Base-by-base conservation (phyloP, 1,140 invertebrate species). In the Asobara japonica region DNA sequence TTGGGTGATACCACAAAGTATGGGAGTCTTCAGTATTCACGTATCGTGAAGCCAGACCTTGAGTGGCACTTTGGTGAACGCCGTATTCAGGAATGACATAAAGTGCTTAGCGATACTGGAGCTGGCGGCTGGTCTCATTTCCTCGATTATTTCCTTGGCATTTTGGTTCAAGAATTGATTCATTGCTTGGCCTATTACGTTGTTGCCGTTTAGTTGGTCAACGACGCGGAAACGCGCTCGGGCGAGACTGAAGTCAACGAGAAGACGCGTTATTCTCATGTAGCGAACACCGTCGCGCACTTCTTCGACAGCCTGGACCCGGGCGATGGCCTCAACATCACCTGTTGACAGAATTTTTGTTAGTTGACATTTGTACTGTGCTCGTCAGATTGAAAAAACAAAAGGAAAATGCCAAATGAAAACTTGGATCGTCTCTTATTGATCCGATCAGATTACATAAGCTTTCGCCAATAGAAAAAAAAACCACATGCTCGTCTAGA, bases 111-210 rank as follows among this genome's bases (percentile, higher is more conserved):
- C 91, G 73, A 95, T 92, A 69, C 93, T 92, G 5, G 88, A 80
- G 3, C 92, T 91, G 0, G 94, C 92, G 2, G 94, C 94, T 1
- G 94, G 93, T 82, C 93, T 90, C 91, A 96, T 93, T 83, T 95
- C 94, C 20, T 92, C 90, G 51, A 96, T 94, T 41, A 96, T 94
- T 80, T 95, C 94, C 25, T 93, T 91, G 0, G 93, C 91, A 78
- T 96, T 95, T 79, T 94, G 93, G 86, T 96, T 96, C 11, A 95
- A 86, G 81, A 96, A 95, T 73, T 94, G 92, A 83, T 94, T 94
- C 91, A 95, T 94, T 1, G 93, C 93, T 79, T 94, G 88, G 89
- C 93, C 93, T 77, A 94, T 92, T 48, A 94, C 90, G 73, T 92
- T 93, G 79, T 93, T 91, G 33, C 91, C 89, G 79, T 94, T 94